Evolutionary conservation across 2,888 invertebrate species (phyloP).

Genomic region (Patella ulyssiponensis): DNA sequence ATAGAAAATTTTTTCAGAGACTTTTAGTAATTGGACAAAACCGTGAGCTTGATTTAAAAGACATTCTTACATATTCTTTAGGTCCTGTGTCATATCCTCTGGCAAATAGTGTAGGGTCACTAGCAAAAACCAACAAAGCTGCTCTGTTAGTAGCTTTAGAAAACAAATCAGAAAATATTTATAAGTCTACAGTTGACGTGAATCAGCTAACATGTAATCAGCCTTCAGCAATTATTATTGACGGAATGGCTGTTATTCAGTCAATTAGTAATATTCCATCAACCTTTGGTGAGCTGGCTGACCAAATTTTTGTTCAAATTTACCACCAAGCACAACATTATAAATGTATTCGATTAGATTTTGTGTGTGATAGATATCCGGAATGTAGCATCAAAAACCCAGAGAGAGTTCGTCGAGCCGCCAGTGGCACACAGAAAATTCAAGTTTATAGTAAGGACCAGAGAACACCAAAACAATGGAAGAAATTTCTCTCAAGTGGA

Average conservation of each 20-base stretch:
- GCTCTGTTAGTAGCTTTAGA: background rate
- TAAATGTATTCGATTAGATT: background rate
- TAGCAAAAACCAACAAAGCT: background rate
- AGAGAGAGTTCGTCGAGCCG: background rate
- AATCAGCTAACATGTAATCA: background rate
- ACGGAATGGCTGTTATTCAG: background rate
- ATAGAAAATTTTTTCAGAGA: background rate
- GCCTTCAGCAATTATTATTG: background rate
- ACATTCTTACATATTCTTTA: background rate
- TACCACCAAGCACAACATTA: background rate
- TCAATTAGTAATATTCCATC: background rate
- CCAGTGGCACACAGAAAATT: background rate
- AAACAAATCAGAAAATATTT: background rate
- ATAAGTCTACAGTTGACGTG: background rate
- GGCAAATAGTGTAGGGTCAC: background rate
- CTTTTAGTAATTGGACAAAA: background rate
- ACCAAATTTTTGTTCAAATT: background rate
- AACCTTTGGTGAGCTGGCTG: background rate
- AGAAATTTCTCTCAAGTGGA: no score
- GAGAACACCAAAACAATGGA: no score
- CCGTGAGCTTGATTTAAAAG: background rate
- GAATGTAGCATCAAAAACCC: background rate
- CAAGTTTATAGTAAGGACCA: background rate
- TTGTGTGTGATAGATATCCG: background rate
- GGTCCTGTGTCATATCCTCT: background rate